Base-by-base conservation (phyloP, 2,797 vertebrate species). In the Botia kubotai region DNA sequence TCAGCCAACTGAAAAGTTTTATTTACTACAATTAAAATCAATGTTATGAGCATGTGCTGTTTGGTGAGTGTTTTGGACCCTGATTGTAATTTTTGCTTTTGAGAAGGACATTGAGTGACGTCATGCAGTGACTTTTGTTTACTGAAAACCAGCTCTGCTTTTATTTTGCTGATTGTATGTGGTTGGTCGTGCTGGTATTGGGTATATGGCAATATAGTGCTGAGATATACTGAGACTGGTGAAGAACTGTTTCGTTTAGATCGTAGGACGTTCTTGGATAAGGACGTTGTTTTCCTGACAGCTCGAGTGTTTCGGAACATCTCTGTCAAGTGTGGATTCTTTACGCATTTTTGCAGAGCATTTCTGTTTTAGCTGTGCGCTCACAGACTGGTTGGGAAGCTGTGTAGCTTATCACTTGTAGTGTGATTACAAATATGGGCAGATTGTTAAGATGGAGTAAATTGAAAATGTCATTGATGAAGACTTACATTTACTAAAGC, bases 391-490 rank as follows among this genome's bases (percentile, higher is more conserved):
- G 85, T 69, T 29, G 57, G 68, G 53, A 65, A 77, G 65, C 79
- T 58, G 29, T 76, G 60, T 66, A n/a, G 62, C 75, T 83, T 68
- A 79, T 82, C 76, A 76, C 70, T 60, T 69, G 71, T 46, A 77
- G 48, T 75, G 58, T 81, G 48, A 72, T 77, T 80, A 69, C 19
- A 82, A 82, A 74, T 82, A 78, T 33, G 65, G 67, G 68, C 63
- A 53, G 52, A 69, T 73, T 83, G 77, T 84, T 86, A 88, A 85
- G 75, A 79, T 81, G 23, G 65, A 73, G 80, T 86, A 85, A 88
- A 89, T 89, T 88, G 79, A 79, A 88, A 87, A 89, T 88, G 86
- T 86, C 83, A 81, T 82, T 68, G 72, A 83, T 71, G 82, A 85
- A 29, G 75, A 77, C 83, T 85, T 84, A 73, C 85, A 67, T 81